Percentiles rank a stretch among this genome's conserved stretches.
Evolutionary conservation across 2,113 vertebrate genomes (phyloP).

Genomic region (Paracanthobrama guichenoti): DNA sequence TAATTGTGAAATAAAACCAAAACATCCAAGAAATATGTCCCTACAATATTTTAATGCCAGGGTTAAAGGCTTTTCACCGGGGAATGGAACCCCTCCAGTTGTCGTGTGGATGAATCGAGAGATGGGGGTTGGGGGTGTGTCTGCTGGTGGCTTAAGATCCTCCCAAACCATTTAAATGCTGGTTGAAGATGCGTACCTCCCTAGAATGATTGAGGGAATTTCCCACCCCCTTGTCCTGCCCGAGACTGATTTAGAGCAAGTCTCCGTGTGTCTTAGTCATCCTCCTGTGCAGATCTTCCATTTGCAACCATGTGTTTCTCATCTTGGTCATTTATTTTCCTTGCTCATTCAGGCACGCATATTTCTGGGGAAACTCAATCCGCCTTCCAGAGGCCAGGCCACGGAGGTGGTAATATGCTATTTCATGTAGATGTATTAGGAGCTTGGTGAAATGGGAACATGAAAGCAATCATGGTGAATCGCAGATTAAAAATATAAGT

Average conservation of each 20-base stretch:
- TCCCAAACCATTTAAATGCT: constrained; percentile 33
- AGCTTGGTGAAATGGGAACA: constrained; percentile 31
- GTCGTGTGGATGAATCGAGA: constrained; percentile 53
- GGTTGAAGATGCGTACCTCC: constrained; percentile 27
- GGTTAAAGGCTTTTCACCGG: constrained; percentile 30
- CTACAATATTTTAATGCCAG: neutral
- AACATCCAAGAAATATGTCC: neutral
- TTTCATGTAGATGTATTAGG: constrained; percentile 9
- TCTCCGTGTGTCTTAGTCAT: constrained; percentile 19
- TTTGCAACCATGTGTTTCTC: constrained; percentile 74
- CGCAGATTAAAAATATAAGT: constrained; percentile 15
- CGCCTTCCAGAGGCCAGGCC: constrained; percentile 41
- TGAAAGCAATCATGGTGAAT: constrained; percentile 28
- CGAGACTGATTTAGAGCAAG: constrained; percentile 39
- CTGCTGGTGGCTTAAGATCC: constrained; percentile 45
- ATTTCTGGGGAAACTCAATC: constrained; percentile 71
- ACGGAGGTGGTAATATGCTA: constrained; percentile 13
- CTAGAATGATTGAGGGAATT: constrained; percentile 25
- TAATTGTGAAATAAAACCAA: neutral
- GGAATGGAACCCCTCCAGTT: constrained; percentile 48
- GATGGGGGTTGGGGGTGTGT: constrained; percentile 49
- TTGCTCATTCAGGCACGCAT: constrained; percentile 60
- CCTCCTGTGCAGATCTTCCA: constrained; percentile 25
- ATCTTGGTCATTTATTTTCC: constrained; percentile 69
- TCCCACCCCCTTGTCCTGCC: neutral